Evolutionary conservation across 2,888 invertebrate species (phyloP).

Genomic region (Holacanthella duospinosa): DNA sequence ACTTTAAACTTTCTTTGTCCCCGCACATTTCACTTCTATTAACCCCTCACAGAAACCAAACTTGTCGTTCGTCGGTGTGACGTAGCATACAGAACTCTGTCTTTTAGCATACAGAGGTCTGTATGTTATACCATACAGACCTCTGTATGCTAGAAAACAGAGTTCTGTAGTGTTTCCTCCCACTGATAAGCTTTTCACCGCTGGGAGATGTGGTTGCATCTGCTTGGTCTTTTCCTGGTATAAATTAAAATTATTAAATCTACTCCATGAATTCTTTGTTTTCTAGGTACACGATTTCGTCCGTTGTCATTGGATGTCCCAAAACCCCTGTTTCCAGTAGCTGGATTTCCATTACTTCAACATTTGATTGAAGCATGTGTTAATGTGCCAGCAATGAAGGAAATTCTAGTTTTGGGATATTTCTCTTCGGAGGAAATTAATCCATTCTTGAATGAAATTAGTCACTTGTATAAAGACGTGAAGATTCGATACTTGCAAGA

Average conservation of each 20-base stretch:
- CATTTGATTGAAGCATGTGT: conserved; percentile 93
- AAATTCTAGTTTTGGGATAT: conserved; percentile 88
- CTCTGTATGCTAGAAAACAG: too few species aligned
- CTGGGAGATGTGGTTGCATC: too few species aligned
- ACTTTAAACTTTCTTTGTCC: too few species aligned
- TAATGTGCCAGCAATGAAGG: conserved; percentile 64
- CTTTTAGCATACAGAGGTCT: too few species aligned
- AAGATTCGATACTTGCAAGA: conserved; percentile 91
- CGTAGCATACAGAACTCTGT: too few species aligned
- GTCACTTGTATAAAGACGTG: conserved; percentile 61
- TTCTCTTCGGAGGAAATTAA: conserved; percentile 75
- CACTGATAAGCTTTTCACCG: too few species aligned
- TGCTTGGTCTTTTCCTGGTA: too few species aligned
- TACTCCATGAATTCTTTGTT: conserved; percentile 1
- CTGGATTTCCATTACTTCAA: conserved; percentile 88
- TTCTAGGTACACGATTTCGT: conserved; percentile 85
- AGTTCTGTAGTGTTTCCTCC: too few species aligned
- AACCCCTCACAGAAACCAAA: too few species aligned
- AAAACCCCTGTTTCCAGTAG: conserved; percentile 93
- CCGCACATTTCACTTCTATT: too few species aligned
- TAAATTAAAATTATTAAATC: neutral
- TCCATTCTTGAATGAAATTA: conserved; percentile 76
- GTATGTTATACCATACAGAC: too few species aligned
- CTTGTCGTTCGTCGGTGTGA: too few species aligned
- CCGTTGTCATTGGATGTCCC: conserved; percentile 94